phyloP scores from a whole-genome alignment of 2,113 vertebrate species.

The Chelonoidis abingdonii region DNA sequence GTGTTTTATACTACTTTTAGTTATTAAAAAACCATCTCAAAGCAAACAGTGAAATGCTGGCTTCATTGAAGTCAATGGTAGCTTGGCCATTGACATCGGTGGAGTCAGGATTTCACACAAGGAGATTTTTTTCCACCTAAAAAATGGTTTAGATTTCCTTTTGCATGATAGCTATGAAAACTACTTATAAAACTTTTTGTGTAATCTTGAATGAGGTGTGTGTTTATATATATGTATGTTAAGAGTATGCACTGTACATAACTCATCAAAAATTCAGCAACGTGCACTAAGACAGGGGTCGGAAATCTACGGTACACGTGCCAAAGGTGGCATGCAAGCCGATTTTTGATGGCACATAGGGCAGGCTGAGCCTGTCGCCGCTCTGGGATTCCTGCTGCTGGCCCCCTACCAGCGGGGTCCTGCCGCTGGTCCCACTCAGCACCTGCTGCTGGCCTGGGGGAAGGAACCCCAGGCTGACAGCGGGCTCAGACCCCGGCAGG shows the following conservation, averaged over 20 bases:
- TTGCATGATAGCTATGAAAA: neutral
- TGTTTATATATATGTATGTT: neutral
- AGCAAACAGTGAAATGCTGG: neutral
- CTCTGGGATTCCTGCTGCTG: too few species aligned
- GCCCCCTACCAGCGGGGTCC: too few species aligned
- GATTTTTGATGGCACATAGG: too few species aligned
- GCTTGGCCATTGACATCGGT: neutral
- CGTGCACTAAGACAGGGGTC: too few species aligned
- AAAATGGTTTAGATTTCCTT: neutral
- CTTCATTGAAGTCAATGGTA: neutral
- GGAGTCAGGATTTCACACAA: neutral
- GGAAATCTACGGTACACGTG: too few species aligned
- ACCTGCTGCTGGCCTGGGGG: too few species aligned
- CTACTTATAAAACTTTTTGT: neutral
- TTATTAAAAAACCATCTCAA: neutral
- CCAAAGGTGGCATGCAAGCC: too few species aligned
- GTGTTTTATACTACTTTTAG: neutral
- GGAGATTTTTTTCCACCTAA: neutral
- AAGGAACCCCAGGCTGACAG: too few species aligned
- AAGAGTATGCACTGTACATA: neutral
- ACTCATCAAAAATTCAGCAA: neutral
- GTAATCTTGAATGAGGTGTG: neutral
- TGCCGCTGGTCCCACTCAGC: too few species aligned
- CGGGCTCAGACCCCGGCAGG: too few species aligned
- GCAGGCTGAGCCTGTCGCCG: too few species aligned